A percentile compares a stretch with the other conserved stretches of the same genome.
Evolutionary conservation across 1,140 invertebrate species (phyloP).

Genomic region (Pantala flavescens): DNA sequence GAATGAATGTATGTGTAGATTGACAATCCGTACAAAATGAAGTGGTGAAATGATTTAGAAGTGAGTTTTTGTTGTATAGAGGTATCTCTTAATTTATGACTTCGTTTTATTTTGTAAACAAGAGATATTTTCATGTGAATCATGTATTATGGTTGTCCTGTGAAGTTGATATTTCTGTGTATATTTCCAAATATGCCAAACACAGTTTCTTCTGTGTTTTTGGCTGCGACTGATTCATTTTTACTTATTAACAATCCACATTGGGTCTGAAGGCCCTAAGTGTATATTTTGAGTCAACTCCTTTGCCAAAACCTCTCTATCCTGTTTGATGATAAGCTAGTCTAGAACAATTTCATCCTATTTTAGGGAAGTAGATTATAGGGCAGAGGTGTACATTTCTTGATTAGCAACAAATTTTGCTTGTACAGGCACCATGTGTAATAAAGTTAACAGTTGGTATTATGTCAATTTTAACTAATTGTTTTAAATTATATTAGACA

Average conservation of each 20-base stretch:
- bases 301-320: background rate
- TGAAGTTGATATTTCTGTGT: conserved; percentile 2
- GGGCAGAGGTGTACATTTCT: background rate
- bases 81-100: conserved; percentile 2
- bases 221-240: conserved; percentile 4
- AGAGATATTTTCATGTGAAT: conserved; percentile 8
- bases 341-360: background rate
- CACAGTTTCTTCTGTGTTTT: background rate
- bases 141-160: conserved; percentile 2
- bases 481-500: too few species aligned
- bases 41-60: background rate
- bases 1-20: background rate
- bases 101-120: background rate
- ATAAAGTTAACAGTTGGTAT: conserved; percentile 2
- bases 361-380: background rate
- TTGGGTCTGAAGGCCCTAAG: background rate
- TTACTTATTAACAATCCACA: background rate
- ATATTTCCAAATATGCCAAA: background rate
- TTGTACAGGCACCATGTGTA: conserved; percentile 8
- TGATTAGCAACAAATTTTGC: background rate
- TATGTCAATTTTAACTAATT: too few species aligned
- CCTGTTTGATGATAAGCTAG: background rate
- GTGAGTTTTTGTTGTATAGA: background rate
- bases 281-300: conserved; percentile 7
- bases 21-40: conserved; percentile 2